Evolutionary conservation across 2,113 vertebrate genomes (phyloP).

Genomic region (Seriola rivoliana): DNA sequence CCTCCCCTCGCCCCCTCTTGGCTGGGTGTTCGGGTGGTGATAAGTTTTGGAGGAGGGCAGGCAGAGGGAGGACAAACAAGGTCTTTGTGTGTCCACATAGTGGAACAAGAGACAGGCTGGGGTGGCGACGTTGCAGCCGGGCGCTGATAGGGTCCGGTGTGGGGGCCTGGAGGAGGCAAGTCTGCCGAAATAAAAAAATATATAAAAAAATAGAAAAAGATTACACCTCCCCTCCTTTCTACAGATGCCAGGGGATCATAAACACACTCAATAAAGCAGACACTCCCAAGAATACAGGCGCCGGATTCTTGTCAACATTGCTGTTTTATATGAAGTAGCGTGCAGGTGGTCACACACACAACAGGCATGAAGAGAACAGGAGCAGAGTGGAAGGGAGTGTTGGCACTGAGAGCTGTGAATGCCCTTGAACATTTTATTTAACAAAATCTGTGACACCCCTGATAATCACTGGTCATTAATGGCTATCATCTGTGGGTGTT

Average conservation of each 20-base stretch:
- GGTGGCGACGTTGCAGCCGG: constrained; percentile 62
- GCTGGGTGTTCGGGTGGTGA: constrained; percentile 80
- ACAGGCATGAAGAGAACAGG: constrained; percentile 13
- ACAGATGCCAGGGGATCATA: constrained; percentile 71
- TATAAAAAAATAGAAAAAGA: constrained; percentile 56
- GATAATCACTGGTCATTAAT: constrained; percentile 38
- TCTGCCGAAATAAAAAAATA: constrained; percentile 52
- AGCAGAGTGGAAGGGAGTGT: not conserved
- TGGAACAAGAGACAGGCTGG: constrained; percentile 70
- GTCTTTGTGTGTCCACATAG: constrained; percentile 84
- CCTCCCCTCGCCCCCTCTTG: constrained; percentile 52
- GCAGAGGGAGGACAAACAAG: constrained; percentile 82
- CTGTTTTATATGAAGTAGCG: constrained; percentile 22
- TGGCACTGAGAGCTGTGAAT: constrained; percentile 16
- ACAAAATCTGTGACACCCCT: constrained; percentile 30
- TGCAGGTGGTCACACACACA: constrained; percentile 4
- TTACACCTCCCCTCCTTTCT: constrained; percentile 66
- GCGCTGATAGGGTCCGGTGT: constrained; percentile 63
- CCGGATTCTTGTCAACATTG: constrained; percentile 42
- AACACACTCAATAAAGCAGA: constrained; percentile 67
- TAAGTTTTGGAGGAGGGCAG: constrained; percentile 79
- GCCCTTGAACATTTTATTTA: constrained; percentile 34
- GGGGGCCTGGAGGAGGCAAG: constrained; percentile 64
- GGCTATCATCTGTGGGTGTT: constrained; percentile 54
- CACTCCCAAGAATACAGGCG: constrained; percentile 65